These are phyloP conservation scores for Temnothorax curvispinosus DNA, from an alignment of 1,140 invertebrate genomes.

Conservation along the genomic window DNA sequence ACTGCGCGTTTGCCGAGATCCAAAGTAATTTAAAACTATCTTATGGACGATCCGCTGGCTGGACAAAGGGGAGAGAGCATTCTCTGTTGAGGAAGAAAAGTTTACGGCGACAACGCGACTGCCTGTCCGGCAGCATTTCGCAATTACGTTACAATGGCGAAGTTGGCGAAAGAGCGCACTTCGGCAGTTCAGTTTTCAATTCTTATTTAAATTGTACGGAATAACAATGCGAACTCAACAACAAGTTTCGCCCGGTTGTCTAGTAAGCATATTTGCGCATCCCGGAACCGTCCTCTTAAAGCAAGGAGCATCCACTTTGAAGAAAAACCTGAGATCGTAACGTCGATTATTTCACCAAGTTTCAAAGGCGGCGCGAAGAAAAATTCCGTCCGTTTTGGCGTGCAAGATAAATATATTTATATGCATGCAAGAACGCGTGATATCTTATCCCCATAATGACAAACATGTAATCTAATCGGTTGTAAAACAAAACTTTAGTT, in stretches of 20 bases:
- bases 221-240: slow-evolving; percentile 42
- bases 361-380: background rate
- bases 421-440: background rate
- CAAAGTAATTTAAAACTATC: slow-evolving; percentile 26
- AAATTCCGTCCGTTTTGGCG: background rate
- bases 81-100: slow-evolving; percentile 12
- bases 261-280: slow-evolving; percentile 42
- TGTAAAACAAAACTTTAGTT: background rate
- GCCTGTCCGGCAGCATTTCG: slow-evolving; percentile 37
- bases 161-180: slow-evolving; percentile 36
- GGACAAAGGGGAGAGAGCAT: background rate
- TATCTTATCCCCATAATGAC: background rate
- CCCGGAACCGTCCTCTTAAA: background rate
- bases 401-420: background rate
- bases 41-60: background rate
- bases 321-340: background rate
- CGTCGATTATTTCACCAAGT: slow-evolving; percentile 43
- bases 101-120: slow-evolving; percentile 27
- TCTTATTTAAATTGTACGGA: slow-evolving; percentile 52
- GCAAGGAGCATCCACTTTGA: slow-evolving; percentile 11
- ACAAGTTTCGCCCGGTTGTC: slow-evolving; percentile 16
- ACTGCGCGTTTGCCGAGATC: background rate
- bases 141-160: slow-evolving; percentile 49
- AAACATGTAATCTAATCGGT: background rate
- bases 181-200: slow-evolving; percentile 54